A percentile compares a stretch with the other conserved stretches of the same genome.
Conservation (phyloP, 2,113 vertebrate genomes). For the Henicopernis longicauda region DNA sequence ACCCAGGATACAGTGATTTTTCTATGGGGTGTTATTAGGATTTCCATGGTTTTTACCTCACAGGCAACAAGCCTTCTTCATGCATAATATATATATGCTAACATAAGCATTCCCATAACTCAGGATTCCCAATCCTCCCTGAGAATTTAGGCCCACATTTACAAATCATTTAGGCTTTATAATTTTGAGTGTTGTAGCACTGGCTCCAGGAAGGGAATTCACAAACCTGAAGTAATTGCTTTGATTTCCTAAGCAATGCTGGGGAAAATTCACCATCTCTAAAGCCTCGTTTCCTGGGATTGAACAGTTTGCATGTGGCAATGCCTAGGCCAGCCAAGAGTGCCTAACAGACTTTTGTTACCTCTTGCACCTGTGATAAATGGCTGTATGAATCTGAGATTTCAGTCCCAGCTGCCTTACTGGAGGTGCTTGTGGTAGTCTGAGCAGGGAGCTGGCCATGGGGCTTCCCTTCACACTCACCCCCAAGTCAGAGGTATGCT, state of each 20-base stretch:
- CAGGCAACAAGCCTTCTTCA: not conserved
- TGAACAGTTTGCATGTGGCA: not conserved
- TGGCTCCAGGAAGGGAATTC: not conserved
- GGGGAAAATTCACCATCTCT: not conserved
- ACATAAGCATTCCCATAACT: not conserved
- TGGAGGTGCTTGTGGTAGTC: not conserved
- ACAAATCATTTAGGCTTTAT: not conserved
- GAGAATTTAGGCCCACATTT: not conserved
- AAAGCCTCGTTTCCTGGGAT: not conserved
- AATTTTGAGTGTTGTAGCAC: not conserved
- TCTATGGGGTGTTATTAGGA: not conserved
- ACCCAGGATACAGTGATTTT: not conserved
- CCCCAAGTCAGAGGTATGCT: not conserved
- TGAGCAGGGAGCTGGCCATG: not conserved
- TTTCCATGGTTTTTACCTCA: not conserved
- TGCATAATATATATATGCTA: not conserved
- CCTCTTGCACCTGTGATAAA: not conserved
- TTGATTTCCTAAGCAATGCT: not conserved
- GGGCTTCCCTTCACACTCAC: rapidly evolving
- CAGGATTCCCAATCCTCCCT: not conserved
- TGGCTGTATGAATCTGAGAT: not conserved
- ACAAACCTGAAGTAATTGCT: not conserved
- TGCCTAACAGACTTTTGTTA: not conserved
- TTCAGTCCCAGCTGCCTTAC: not conserved
- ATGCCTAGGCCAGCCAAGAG: not conserved